Evolutionary conservation across 2,888 invertebrate species (phyloP).

Genomic region (Noctua comes): DNA sequence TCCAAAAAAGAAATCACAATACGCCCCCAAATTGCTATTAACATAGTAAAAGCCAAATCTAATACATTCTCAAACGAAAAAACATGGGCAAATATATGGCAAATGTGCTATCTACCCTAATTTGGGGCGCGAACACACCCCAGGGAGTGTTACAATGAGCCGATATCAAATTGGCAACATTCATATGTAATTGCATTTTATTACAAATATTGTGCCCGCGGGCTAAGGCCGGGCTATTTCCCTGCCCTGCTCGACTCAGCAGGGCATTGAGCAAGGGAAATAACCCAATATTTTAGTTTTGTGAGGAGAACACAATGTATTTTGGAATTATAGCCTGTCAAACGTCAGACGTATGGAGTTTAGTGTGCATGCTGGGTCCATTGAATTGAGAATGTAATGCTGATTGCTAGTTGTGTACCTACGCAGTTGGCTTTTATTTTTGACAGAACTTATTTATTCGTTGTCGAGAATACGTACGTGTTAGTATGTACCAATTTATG

Average conservation of each 20-base stretch:
- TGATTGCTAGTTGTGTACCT: slow-evolving; percentile 1
- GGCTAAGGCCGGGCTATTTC: slow-evolving; percentile 52
- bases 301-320: slow-evolving; percentile 47
- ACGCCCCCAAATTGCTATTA: slow-evolving; percentile 47
- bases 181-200: slow-evolving; percentile 79
- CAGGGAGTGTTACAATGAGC: slow-evolving; percentile 75
- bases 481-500: too few species aligned
- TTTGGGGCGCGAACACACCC: slow-evolving; percentile 72
- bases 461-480: neutral
- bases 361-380: slow-evolving; percentile 29
- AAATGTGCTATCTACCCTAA: slow-evolving; percentile 59
- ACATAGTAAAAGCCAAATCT: slow-evolving; percentile 57
- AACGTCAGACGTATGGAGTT: slow-evolving; percentile 46
- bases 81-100: slow-evolving; percentile 54
- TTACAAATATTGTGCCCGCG: slow-evolving; percentile 69
- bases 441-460: neutral
- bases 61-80: slow-evolving; percentile 58
- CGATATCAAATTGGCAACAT: slow-evolving; percentile 83
- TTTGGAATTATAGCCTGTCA: slow-evolving; percentile 62
- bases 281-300: slow-evolving; percentile 57
- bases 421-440: neutral
- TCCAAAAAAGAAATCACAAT: slow-evolving; percentile 45
- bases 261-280: slow-evolving; percentile 52
- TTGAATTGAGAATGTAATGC: slow-evolving; percentile 21
- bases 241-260: slow-evolving; percentile 56